phyloP scores from a whole-genome alignment of 2,113 vertebrate genomes.

The Collichthys lucidus region DNA sequence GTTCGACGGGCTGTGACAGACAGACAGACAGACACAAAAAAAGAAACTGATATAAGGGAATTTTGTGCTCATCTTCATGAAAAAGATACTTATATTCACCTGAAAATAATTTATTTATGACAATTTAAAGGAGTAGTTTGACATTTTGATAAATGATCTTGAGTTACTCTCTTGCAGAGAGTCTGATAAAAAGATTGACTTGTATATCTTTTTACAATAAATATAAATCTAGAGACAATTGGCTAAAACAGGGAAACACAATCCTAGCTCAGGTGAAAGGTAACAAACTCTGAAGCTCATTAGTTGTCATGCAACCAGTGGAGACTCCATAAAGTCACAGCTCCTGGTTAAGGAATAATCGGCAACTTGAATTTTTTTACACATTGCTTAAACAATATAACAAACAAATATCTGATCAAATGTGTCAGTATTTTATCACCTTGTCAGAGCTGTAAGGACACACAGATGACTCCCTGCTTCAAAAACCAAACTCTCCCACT shows the following conservation, averaged over 20 bases:
- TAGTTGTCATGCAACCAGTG: background rate
- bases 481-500: conserved; percentile 49
- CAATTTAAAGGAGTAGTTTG: background rate
- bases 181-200: background rate
- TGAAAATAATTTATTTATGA: background rate
- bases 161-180: background rate
- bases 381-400: too few species aligned
- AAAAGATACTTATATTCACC: conserved; percentile 7
- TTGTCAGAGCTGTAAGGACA: conserved; percentile 47
- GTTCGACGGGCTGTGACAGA: conserved; percentile 55
- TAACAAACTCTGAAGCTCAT: background rate
- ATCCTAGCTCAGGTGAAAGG: background rate
- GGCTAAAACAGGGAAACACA: background rate
- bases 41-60: conserved; percentile 33
- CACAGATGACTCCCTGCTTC: conserved; percentile 42
- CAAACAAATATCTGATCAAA: background rate
- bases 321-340: background rate
- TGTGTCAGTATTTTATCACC: conserved; percentile 25
- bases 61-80: conserved; percentile 13
- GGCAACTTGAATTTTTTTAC: background rate
- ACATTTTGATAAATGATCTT: conserved; percentile 1
- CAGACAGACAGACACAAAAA: conserved; percentile 47
- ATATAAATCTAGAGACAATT: background rate
- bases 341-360: background rate
- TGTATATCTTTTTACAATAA: background rate